Conservation (phyloP, 2,797 vertebrate genomes). For the Arrhamphus sclerolepis region DNA sequence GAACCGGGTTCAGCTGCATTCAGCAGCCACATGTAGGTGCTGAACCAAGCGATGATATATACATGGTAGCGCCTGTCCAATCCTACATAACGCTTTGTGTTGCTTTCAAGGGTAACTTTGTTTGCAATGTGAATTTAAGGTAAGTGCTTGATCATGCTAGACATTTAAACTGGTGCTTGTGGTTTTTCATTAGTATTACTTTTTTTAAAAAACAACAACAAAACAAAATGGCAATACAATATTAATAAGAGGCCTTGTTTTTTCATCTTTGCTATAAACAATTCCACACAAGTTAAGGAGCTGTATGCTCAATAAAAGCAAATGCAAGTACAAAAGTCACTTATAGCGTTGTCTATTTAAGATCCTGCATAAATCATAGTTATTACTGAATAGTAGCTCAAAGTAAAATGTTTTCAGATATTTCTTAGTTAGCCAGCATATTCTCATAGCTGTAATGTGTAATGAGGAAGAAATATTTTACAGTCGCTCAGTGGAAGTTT, state of each 20-base stretch:
- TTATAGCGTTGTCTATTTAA: neutral
- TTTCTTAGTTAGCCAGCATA: no score
- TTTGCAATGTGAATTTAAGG: conserved; percentile 68
- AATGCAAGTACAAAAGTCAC: neutral
- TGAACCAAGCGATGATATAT: conserved; percentile 32
- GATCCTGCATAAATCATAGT: neutral
- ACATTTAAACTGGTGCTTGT: conserved; percentile 62
- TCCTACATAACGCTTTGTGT: conserved; percentile 56
- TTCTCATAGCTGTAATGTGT: no score
- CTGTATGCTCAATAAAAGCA: neutral
- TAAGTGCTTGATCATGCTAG: conserved; percentile 67
- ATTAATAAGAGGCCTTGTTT: conserved; percentile 57
- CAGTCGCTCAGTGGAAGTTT: no score
- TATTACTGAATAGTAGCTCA: neutral
- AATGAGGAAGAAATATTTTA: no score
- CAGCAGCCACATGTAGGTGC: conserved; percentile 30
- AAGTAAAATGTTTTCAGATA: neutral
- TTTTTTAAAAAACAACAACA: no score
- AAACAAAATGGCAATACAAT: conserved; percentile 32
- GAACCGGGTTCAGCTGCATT: conserved; percentile 25
- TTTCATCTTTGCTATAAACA: conserved; percentile 8
- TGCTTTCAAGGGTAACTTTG: conserved; percentile 59
- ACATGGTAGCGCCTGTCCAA: conserved; percentile 37
- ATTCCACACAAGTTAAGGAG: neutral
- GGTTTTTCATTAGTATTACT: conserved; percentile 55